Conservation (phyloP, 2,888 invertebrate species). For the Linhomoeus sp. region DNA sequence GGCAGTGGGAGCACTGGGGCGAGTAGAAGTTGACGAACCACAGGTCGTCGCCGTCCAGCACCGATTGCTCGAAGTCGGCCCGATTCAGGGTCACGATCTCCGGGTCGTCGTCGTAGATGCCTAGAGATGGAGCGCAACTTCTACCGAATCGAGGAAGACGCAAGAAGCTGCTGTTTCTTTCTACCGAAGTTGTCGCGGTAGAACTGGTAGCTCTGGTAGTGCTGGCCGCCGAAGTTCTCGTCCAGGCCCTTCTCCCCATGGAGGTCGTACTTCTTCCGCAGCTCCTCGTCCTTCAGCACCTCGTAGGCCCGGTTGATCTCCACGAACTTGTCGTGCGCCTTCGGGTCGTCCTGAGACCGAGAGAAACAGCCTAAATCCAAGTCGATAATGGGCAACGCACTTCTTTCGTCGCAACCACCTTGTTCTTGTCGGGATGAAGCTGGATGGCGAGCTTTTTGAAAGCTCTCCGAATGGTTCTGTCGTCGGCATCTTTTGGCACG, state of each 20-base stretch:
- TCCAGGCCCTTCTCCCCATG: slow-evolving; percentile 51
- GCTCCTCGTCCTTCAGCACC: slow-evolving; percentile 57
- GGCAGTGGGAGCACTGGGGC: slow-evolving; percentile 64
- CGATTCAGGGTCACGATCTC: slow-evolving; percentile 54
- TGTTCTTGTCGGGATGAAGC: slow-evolving; percentile 53
- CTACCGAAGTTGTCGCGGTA: slow-evolving; percentile 55
- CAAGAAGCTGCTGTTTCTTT: too few species aligned
- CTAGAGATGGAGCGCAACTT: slow-evolving; percentile 8
- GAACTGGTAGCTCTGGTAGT: slow-evolving; percentile 58
- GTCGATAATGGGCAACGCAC: too few species aligned
- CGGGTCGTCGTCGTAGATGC: slow-evolving; percentile 60
- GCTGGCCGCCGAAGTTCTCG: slow-evolving; percentile 39
- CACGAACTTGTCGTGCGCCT: slow-evolving; percentile 54
- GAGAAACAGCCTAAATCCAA: too few species aligned
- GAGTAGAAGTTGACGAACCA: slow-evolving; percentile 77
- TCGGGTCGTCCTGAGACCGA: slow-evolving; percentile 52
- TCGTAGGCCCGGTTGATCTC: slow-evolving; percentile 65
- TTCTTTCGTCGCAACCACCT: too few species aligned
- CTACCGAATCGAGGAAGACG: too few species aligned
- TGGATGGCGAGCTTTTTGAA: slow-evolving; percentile 55
- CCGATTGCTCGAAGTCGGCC: slow-evolving; percentile 43
- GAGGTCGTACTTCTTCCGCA: slow-evolving; percentile 51
- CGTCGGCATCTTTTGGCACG: slow-evolving; percentile 44
- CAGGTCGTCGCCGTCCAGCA: slow-evolving; percentile 42
- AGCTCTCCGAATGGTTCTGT: slow-evolving; percentile 50